Evolutionary conservation across 2,888 invertebrate species (phyloP), one percentile per base, ranked within the genome.

Genomic region (Caenorhabditis drosophilae): DNA sequence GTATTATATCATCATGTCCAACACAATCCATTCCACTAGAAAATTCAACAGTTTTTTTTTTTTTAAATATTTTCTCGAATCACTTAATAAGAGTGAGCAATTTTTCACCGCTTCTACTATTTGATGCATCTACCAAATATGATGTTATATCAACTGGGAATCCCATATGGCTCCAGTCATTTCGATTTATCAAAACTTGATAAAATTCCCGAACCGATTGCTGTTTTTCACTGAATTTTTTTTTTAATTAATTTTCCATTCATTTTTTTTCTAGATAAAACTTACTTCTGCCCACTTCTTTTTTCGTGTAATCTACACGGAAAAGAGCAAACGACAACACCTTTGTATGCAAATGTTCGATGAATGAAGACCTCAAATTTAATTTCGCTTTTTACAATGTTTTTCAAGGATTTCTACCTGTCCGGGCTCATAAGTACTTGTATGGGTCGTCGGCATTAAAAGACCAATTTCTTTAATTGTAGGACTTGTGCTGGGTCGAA

Each of bases 271-370:
- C 15, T 15, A 36, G n/a, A 36, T 36, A n/a, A 36, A 36, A 44
- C 58, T 34, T 31, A 73, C 69, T 57, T 59, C 20, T 57, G 59
- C 7, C 56, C 62, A 35, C 49, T 54, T 40, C 51, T 63, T 34
- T 68, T 76, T 44, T 97, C 96, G 83, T 93, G 96, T 1, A 96
- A 93, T 83, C 92, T 88, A 9, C 96, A 96, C 64, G 92, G 86
- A 95, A 97, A 97, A 1, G 97, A 95, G 84, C 97, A 97, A 49
- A 98, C 87, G 58, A 97, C 90, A 15, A 98, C 93, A 4, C 97
- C 97, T 77, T 97, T 88, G 84, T 98, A 98, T 16, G 96, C 96
- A 85, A 98, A 98, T 18, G 97, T 91, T 81, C 92, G 89, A 84
- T 98, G 98, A 51, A 98, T 87, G 85, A 98, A 95, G 64, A 96